Evolutionary conservation across 2,888 invertebrate species (phyloP), one percentile per base, ranked within the genome.

Genomic region (Pyrocoelia pectoralis): DNA sequence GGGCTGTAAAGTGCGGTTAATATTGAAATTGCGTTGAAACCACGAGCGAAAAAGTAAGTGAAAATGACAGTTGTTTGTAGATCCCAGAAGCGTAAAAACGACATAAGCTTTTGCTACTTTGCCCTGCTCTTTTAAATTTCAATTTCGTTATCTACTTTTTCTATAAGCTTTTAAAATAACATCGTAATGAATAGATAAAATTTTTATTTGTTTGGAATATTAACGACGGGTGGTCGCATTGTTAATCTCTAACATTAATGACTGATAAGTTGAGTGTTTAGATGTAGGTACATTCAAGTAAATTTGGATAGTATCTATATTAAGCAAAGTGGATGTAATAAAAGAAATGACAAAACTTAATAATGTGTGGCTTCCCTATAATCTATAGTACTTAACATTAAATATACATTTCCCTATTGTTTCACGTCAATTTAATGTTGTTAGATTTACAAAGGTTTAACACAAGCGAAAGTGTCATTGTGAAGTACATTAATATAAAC

Each of bases 11-110:
- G 33, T 33, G 33, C 33, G 33, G 33, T 33, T 33, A 33, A 68
- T 69, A 71, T 71, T 61, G 72, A 68, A 67, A 67, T 73, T 70
- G 70, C 68, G 70, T 65, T 68, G 66, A 71, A 73, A 73, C 72
- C 72, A 65, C 70, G 65, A 68, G 65, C 65, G 68, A 71, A 68
- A 73, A 74, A 74, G 73, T 74, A 75, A 75, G 75, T 74, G 75
- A 75, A 71, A 75, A 75, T 74, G 75, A 75, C 75, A 74, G 75
- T 66, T 70, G 70, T 68, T 69, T 67, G 64, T 56, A 61, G 68
- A 48, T 6, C 63, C 53, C 60, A 61, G 15, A 65, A 66, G 66
- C 62, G 62, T 68, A 61, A 66, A 70, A 62, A 66, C 59, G 63
- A 52, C 54, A 55, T 59, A 63, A 52, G 33, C 33, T 51, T 58